Evolutionary conservation across 2,797 vertebrate genomes (phyloP), one percentile per base, ranked within the genome.

Genomic region (Poeciliopsis turneri): DNA sequence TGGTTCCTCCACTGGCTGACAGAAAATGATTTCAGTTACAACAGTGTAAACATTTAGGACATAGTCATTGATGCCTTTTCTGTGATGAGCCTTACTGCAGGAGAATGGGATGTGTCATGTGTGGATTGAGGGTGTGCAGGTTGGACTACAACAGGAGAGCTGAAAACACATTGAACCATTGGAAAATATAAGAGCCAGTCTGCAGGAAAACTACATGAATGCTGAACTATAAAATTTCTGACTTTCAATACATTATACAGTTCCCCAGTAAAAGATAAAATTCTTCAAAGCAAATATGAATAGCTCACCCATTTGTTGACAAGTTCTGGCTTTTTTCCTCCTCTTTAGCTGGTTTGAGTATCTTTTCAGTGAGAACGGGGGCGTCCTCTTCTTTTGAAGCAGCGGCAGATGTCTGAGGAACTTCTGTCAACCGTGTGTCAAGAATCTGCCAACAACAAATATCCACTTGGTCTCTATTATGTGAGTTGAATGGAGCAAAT

Each of bases 401-500:
- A 36, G 43, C 46, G 39, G 43, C 79, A 77, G 91, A 82, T 1
- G 72, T 84, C 83, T 76, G 81, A 46, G 86, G 90, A 43, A 78
- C 87, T 49, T 92, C 86, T 43, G 88, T 87, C 89, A 95, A 86
- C 82, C 87, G 93, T 18, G 95, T 93, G 80, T 89, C 90, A 75
- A 96, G 90, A 87, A 96, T 92, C 96, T 96, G 89, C 70, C 15
- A 79, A 72, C 4, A 79, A 77, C 2, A 80, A 43, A 69, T 46
- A 61, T 76, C 9, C 6, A 66, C 0, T 51, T 46, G 4, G 61
- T 78, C 49, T 41, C 20, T 68, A 45, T 45, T 36, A 7, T 5
- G 4, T 74, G 11, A 64, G 0, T 25, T 9, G 49, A 76, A 12
- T 1, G 5, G 8, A 23, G n/a, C n/a, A 2, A 69, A 74, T 30